phyloP scores from a whole-genome alignment of 1,140 invertebrate genomes.

The Drosophila willistoni region DNA sequence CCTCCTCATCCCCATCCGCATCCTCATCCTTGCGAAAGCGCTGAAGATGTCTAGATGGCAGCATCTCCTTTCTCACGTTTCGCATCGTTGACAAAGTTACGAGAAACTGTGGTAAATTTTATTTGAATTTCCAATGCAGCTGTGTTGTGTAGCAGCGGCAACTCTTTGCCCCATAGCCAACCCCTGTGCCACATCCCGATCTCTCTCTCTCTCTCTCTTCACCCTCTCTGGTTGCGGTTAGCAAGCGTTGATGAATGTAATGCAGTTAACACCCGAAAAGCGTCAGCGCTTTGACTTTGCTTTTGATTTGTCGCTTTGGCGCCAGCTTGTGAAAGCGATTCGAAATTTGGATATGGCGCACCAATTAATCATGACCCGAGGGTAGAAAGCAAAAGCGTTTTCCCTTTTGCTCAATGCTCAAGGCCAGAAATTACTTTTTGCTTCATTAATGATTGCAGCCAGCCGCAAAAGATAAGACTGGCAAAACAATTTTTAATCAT shows the following conservation, averaged over 20 bases:
- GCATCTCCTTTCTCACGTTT: conserved; percentile 48
- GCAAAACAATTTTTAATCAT: conserved; percentile 76
- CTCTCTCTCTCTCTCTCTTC: background rate
- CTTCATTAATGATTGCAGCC: conserved; percentile 60
- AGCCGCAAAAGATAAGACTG: conserved; percentile 60
- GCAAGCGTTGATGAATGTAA: conserved; percentile 78
- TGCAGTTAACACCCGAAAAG: conserved; percentile 75
- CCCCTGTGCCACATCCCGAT: conserved; percentile 25
- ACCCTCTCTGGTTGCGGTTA: conserved; percentile 55
- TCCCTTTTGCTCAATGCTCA: background rate
- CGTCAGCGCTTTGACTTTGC: conserved; percentile 42
- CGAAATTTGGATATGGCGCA: conserved; percentile 23
- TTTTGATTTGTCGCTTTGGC: conserved; percentile 55
- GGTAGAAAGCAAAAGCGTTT: background rate
- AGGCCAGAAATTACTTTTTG: conserved; percentile 51
- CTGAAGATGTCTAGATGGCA: conserved; percentile 13
- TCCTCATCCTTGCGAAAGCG: background rate
- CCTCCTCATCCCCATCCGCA: background rate
- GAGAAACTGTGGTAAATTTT: conserved; percentile 79
- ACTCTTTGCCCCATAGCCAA: conserved; percentile 23
- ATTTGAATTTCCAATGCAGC: conserved; percentile 77
- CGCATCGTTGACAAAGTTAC: conserved; percentile 81
- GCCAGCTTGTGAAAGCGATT: conserved; percentile 41
- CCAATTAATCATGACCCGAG: conserved; percentile 70
- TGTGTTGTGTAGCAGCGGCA: background rate